Percentiles rank a stretch among this genome's conserved stretches.
Conservation (phyloP, 1,140 invertebrate genomes). For the Charaxes varanes region DNA sequence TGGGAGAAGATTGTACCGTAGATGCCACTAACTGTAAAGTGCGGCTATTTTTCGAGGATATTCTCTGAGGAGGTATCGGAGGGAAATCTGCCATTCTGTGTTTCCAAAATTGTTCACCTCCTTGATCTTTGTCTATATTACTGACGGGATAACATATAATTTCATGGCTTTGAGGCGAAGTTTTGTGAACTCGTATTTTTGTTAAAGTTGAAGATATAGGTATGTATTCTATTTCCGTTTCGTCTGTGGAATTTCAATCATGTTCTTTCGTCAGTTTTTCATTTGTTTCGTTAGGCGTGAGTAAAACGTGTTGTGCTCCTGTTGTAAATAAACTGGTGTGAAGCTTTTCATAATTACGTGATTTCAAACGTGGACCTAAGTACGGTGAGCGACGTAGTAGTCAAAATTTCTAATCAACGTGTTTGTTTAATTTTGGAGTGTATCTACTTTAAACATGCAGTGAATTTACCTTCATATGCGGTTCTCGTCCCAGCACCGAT, state of each 20-base stretch:
- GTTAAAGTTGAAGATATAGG: conserved; percentile 86
- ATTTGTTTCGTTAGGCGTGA: conserved; percentile 44
- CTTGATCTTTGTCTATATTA: conserved; percentile 40
- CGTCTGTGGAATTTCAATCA: conserved; percentile 77
- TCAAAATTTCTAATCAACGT: conserved; percentile 20
- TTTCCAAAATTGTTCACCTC: neutral
- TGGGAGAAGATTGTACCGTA: conserved; percentile 44
- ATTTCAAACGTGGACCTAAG: conserved; percentile 33
- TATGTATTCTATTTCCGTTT: conserved; percentile 85
- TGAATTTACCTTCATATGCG: conserved; percentile 45
- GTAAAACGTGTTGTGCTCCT: conserved; percentile 58
- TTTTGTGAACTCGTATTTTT: conserved; percentile 84
- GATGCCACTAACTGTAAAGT: conserved; percentile 80
- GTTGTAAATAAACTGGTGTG: conserved; percentile 45
- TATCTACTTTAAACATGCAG: conserved; percentile 51
- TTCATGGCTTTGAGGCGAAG: conserved; percentile 60
- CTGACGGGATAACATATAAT: conserved; percentile 77
- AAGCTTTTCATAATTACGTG: conserved; percentile 44
- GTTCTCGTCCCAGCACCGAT: conserved; percentile 47
- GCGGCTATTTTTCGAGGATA: conserved; percentile 83
- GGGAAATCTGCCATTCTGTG: conserved; percentile 46
- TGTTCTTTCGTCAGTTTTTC: conserved; percentile 31
- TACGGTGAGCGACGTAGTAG: conserved; percentile 30
- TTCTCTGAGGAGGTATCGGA: conserved; percentile 81
- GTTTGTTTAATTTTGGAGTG: conserved; percentile 69